Conservation (phyloP, 2,797 vertebrate genomes). For the Pseudochirops cupreus region DNA sequence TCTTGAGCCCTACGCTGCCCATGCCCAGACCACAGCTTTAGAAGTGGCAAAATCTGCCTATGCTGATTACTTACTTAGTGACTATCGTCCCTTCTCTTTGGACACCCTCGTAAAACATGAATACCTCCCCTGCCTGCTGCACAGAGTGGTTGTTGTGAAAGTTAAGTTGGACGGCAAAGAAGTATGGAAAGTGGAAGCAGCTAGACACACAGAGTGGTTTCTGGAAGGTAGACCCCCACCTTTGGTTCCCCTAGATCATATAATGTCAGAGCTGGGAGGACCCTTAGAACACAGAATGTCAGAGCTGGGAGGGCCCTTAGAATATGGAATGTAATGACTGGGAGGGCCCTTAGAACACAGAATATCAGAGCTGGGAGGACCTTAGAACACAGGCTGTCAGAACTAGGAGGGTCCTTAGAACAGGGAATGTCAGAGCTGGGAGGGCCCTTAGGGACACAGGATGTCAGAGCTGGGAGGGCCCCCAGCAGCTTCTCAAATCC, state of each 20-base stretch:
- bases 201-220: not conserved
- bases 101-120: not conserved
- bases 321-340: not conserved
- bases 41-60: not conserved
- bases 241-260: not conserved
- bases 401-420: not conserved
- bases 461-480: not conserved
- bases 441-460: not conserved
- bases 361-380: not conserved
- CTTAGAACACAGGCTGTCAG: not conserved
- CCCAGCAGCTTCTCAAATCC: not conserved
- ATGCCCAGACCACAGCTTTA: fast-evolving
- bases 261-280: not conserved
- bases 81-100: not conserved
- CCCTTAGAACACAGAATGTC: not conserved
- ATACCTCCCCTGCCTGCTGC: not conserved
- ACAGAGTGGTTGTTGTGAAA: not conserved
- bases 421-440: not conserved
- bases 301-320: not conserved
- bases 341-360: not conserved
- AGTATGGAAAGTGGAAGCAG: not conserved
- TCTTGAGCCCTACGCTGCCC: fast-evolving
- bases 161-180: not conserved
- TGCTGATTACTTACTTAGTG: not conserved
- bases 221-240: not conserved